phyloP scores from a whole-genome alignment of 2,797 vertebrate genomes.

The Gymnocypris eckloni region DNA sequence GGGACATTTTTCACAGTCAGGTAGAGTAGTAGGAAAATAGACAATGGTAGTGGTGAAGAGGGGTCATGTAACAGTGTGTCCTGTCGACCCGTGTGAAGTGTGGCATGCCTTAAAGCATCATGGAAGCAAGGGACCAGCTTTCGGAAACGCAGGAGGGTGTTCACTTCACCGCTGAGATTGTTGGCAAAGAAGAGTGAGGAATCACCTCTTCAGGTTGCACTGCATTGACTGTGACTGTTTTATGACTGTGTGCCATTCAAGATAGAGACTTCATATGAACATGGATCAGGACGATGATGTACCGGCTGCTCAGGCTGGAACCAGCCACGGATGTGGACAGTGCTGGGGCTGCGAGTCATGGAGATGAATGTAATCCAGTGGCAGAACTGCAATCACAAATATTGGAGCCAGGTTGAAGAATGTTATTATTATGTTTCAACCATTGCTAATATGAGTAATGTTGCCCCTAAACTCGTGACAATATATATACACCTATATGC shows the following conservation, averaged over 20 bases:
- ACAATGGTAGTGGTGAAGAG: neutral
- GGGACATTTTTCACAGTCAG: too few species aligned
- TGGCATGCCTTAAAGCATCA: neutral
- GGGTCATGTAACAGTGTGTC: accelerated
- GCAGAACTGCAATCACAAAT: conserved; percentile 1
- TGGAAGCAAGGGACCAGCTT: neutral
- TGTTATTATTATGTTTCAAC: too few species aligned
- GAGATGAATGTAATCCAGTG: neutral
- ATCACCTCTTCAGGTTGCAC: neutral
- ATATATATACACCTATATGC: too few species aligned
- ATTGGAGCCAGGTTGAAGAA: neutral
- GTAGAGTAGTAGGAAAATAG: neutral
- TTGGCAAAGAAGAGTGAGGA: neutral
- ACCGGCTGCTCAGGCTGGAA: neutral
- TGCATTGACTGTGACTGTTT: neutral
- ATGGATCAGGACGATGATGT: neutral
- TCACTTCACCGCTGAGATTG: neutral
- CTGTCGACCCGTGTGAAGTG: too few species aligned
- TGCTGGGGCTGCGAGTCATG: neutral
- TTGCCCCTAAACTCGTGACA: too few species aligned
- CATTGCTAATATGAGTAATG: conserved; percentile 6
- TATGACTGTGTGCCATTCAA: neutral
- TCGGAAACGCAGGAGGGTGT: neutral
- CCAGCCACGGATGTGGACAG: neutral
- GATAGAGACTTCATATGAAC: neutral